Evolutionary conservation across 2,113 vertebrate species (phyloP).

Genomic region (Phylloscopus whistleri): DNA sequence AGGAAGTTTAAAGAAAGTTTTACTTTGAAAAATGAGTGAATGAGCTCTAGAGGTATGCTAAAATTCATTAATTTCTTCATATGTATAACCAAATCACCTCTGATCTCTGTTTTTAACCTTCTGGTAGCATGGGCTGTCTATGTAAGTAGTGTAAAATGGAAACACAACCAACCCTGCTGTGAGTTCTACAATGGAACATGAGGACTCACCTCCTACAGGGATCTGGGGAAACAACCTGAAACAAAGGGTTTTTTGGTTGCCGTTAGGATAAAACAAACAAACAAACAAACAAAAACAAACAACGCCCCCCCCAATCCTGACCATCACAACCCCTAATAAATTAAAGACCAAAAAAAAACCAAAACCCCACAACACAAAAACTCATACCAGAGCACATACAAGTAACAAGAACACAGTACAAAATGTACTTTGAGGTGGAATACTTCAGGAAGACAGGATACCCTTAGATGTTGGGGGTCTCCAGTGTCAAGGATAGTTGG

Average conservation of each 20-base stretch:
- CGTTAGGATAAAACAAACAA: neutral
- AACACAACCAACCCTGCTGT: neutral
- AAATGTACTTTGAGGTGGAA: neutral
- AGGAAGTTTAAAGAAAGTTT: neutral
- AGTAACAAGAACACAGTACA: neutral
- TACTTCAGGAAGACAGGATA: neutral
- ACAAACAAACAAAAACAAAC: neutral
- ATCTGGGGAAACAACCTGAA: neutral
- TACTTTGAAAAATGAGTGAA: neutral
- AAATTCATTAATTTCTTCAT: neutral
- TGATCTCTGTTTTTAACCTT: neutral
- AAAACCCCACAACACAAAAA: accelerated
- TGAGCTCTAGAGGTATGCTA: neutral
- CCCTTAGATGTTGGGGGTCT: accelerated
- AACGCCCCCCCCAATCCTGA: neutral
- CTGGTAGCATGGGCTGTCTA: neutral
- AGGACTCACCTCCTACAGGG: neutral
- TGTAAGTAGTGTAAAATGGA: neutral
- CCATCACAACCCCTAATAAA: accelerated
- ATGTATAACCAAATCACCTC: neutral
- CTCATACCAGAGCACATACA: neutral
- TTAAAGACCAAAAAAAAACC: neutral
- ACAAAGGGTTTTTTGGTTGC: neutral
- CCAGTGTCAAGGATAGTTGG: neutral
- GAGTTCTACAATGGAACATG: accelerated